phyloP scores from a whole-genome alignment of 2,888 invertebrate genomes.

The Ophioninae sp. region DNA sequence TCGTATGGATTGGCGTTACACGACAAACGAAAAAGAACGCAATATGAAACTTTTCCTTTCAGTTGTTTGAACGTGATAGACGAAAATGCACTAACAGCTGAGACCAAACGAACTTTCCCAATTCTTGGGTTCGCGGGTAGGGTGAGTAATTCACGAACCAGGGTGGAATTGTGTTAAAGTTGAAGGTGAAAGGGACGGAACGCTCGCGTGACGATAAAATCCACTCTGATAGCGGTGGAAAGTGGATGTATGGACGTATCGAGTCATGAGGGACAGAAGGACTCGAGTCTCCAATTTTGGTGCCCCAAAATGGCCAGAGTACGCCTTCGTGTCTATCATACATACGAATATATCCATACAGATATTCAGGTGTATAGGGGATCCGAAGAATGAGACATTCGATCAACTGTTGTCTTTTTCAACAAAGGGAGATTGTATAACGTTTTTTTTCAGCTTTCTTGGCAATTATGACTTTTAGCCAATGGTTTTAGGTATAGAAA shows the following conservation, averaged over 20 bases:
- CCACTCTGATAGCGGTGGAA: background rate
- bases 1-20: background rate
- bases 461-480: slow-evolving; percentile 3
- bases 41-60: slow-evolving; percentile 23
- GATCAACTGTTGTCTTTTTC: background rate
- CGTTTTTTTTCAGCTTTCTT: background rate
- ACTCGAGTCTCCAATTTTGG: background rate
- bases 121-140: slow-evolving; percentile 28
- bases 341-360: background rate
- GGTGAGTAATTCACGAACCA: slow-evolving; percentile 41
- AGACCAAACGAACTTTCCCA: slow-evolving; percentile 50
- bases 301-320: background rate
- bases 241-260: slow-evolving; percentile 7
- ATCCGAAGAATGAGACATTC: background rate
- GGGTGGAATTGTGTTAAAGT: slow-evolving; percentile 55
- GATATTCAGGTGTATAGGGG: background rate
- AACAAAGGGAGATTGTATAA: background rate
- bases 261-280: background rate
- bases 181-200: slow-evolving; percentile 11
- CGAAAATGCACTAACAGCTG: background rate
- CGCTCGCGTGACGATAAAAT: slow-evolving; percentile 1
- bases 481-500: background rate
- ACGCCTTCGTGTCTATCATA: background rate
- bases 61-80: background rate
- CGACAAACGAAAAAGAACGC: slow-evolving; percentile 19